phyloP scores from a whole-genome alignment of 1,140 invertebrate species.

The Riptortus pedestris region DNA sequence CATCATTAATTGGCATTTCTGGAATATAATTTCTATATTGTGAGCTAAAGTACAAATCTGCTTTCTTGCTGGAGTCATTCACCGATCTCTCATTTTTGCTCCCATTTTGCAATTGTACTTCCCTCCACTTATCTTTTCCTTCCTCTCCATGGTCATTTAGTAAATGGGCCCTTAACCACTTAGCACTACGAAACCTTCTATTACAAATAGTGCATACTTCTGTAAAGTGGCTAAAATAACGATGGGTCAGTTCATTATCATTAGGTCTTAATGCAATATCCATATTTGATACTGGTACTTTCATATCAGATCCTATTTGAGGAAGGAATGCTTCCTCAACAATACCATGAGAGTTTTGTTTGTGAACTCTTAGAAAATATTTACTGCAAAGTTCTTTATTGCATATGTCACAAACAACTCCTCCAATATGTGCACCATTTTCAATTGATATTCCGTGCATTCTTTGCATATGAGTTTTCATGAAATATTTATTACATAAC shows the following conservation, averaged over 20 bases:
- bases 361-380: constrained; percentile 93
- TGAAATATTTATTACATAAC: constrained; percentile 98
- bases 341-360: constrained; percentile 95
- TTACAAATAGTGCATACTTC: constrained; percentile 79
- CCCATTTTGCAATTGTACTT: constrained; percentile 48
- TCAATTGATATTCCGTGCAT: constrained; percentile 97
- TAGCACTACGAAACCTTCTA: constrained; percentile 74
- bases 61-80: constrained; percentile 15
- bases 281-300: constrained; percentile 19
- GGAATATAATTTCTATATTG: background rate
- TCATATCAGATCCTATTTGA: constrained; percentile 27
- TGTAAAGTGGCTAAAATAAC: constrained; percentile 58
- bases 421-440: constrained; percentile 78
- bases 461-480: constrained; percentile 98
- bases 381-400: constrained; percentile 96
- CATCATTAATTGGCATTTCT: background rate
- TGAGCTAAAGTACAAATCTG: background rate
- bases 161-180: constrained; percentile 82
- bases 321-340: constrained; percentile 48
- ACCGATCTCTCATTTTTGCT: constrained; percentile 41
- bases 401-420: constrained; percentile 91
- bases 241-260: constrained; percentile 32
- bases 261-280: constrained; percentile 25
- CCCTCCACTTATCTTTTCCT: constrained; percentile 59
- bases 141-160: constrained; percentile 71